Percentiles rank a stretch among this genome's conserved stretches.
Conservation (phyloP, 2,888 invertebrate genomes). For the Seira musarum region DNA sequence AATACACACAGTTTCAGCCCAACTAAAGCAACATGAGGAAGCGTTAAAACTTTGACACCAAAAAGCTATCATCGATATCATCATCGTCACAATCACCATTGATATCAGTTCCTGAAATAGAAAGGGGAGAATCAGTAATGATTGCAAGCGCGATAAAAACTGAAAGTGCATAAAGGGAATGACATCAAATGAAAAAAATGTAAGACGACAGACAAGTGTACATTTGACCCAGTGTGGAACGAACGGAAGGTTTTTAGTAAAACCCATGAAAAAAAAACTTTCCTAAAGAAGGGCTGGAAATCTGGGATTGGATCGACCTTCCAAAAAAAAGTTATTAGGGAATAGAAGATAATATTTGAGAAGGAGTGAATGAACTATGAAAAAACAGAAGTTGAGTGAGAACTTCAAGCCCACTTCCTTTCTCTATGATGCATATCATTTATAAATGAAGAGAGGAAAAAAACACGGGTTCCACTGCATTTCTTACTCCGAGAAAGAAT, state of each 20-base stretch:
- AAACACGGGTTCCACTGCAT: background rate
- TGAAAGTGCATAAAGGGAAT: background rate
- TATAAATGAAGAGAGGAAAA: slow-evolving; percentile 4
- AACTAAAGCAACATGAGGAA: no score
- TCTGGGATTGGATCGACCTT: background rate
- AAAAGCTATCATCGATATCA: background rate
- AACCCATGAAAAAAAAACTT: background rate
- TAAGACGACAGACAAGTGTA: background rate
- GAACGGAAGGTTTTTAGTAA: background rate
- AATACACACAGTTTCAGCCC: background rate
- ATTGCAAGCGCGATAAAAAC: background rate
- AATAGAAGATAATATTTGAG: background rate
- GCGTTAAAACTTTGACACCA: background rate
- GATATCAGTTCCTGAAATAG: no score
- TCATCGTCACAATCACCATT: background rate
- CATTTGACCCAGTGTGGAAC: background rate
- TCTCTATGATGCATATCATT: slow-evolving; percentile 12
- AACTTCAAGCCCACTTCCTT: background rate
- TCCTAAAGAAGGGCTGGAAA: background rate
- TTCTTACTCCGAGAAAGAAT: no score
- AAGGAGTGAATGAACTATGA: slow-evolving; percentile 14
- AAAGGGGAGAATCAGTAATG: background rate
- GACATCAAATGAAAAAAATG: no score
- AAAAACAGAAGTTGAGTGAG: background rate
- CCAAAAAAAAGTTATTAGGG: background rate